Base-by-base conservation (phyloP, 2,113 vertebrate species). In the Rhea americana region DNA sequence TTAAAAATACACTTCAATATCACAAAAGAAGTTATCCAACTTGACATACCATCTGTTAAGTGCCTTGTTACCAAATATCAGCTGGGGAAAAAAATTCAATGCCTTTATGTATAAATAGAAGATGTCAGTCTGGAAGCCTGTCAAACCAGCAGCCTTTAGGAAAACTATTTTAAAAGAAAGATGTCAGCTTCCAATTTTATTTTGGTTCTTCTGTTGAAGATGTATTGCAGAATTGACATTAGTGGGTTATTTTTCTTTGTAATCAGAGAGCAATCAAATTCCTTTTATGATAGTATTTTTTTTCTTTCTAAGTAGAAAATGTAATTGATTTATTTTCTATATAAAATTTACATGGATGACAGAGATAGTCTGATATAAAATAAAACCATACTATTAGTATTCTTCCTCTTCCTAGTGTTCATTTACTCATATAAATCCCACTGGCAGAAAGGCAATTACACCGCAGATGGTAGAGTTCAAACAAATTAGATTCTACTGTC, bases 371-470 rank as follows among this genome's bases (percentile, higher is more conserved):
- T 58, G 91, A 80, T 91, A 61, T 87, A 90, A 97, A 97, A 94
- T 85, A 89, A 84, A 94, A 61, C 82, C 32, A 89, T 97, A 72
- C 62, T 91, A 93, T 97, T 97, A 97, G 89, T 85, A 96, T 97
- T 97, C 94, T 94, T 87, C 82, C 71, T 82, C 20, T 85, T 91
- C 85, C 48, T 96, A 78, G 85, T 67, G 90, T 93, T 96, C 94
- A 96, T 95, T 97, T 97, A 96, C 92, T 97, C 90, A 87, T 71
- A 96, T 94, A 97, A 98, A 96, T 97, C 97, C 97, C 97, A 95
- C 87, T 96, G 97, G 95, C 87, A 96, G 94, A 81, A 91, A 97
- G 79, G 96, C 93, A 97, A 97, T 97, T 97, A 97, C 91, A 95
- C 81, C 96, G 93, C 96, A 97, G 96, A 97, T 97, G 97, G 95